Percentiles rank a stretch among this genome's conserved stretches.
These are phyloP conservation scores for Chaenogobius annularis DNA, from an alignment of 2,113 vertebrate genomes.

Conservation along the genomic window DNA sequence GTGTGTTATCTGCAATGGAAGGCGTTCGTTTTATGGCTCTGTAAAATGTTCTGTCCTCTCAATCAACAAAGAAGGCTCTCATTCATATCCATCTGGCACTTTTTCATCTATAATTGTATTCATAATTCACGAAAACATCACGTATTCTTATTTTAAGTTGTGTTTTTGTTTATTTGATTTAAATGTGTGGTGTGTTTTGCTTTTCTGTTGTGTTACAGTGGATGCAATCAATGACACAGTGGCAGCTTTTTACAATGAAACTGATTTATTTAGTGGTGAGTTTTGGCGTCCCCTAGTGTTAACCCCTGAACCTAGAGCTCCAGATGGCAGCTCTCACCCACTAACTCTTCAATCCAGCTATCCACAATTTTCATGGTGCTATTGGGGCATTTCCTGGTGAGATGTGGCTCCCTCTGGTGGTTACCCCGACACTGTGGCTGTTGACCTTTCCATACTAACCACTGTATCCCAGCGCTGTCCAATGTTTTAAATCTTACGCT, in stretches of 20 bases:
- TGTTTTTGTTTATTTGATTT: constrained; percentile 51
- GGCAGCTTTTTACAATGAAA: constrained; percentile 98
- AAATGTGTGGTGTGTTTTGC: constrained; percentile 76
- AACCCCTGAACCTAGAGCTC: constrained; percentile 62
- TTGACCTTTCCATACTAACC: constrained; percentile 77
- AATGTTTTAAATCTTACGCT: not conserved
- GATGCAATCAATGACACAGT: constrained; percentile 99
- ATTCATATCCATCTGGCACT: constrained; percentile 19
- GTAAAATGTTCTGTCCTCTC: constrained; percentile 27
- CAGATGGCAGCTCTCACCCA: constrained; percentile 75
- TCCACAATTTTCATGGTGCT: constrained; percentile 73
- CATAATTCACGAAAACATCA: not conserved
- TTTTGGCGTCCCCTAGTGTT: constrained; percentile 86
- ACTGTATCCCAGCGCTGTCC: constrained; percentile 37
- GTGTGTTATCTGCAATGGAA: constrained; percentile 31
- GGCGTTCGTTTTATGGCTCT: constrained; percentile 36
- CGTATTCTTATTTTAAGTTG: constrained; percentile 36
- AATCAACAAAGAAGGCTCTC: constrained; percentile 56
- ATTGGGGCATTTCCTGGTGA: constrained; percentile 89
- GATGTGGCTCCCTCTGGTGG: constrained; percentile 86
- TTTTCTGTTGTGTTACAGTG: constrained; percentile 98
- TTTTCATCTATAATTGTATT: constrained; percentile 1
- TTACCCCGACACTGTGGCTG: constrained; percentile 62
- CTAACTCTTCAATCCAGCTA: constrained; percentile 71
- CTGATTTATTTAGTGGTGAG: constrained; percentile 99